Evolutionary conservation across 2,888 invertebrate species (phyloP).

Genomic region (Phortica okadai): DNA sequence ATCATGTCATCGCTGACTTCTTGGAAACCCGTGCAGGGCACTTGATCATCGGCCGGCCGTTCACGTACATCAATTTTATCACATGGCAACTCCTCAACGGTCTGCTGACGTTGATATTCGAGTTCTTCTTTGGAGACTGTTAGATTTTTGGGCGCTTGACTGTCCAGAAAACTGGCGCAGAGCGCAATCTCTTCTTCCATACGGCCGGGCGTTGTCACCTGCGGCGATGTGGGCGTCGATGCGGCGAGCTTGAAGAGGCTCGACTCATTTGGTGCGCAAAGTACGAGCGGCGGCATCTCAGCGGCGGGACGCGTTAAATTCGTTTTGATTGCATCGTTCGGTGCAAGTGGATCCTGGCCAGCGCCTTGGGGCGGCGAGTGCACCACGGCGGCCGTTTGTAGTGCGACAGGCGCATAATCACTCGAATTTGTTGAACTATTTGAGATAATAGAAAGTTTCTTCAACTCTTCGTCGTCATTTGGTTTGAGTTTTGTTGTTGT

Average conservation of each 20-base stretch:
- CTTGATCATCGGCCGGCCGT: conserved; percentile 49
- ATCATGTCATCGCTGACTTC: conserved; percentile 62
- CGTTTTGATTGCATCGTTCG: conserved; percentile 56
- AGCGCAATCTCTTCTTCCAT: conserved; percentile 53
- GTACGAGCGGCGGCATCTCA: conserved; percentile 55
- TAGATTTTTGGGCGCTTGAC: conserved; percentile 51
- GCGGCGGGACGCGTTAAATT: conserved; percentile 56
- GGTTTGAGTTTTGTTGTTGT: not conserved
- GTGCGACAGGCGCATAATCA: conserved; percentile 56
- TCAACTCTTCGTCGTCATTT: not conserved
- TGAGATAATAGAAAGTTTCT: conserved; percentile 22
- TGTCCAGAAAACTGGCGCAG: conserved; percentile 57
- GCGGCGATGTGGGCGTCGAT: conserved; percentile 64
- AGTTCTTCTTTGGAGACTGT: conserved; percentile 43
- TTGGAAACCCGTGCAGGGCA: conserved; percentile 61
- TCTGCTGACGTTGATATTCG: conserved; percentile 49
- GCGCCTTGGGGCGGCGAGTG: conserved; percentile 51
- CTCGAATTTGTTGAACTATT: conserved; percentile 47
- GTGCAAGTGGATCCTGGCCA: conserved; percentile 55
- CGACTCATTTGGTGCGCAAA: conserved; percentile 82
- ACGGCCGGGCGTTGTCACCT: conserved; percentile 25
- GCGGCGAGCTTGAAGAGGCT: conserved; percentile 66
- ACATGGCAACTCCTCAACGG: conserved; percentile 65
- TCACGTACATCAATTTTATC: conserved; percentile 64
- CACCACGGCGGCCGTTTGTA: conserved; percentile 57